Evolutionary conservation across 2,113 vertebrate genomes (phyloP).

Genomic region (Vulpes lagopus): DNA sequence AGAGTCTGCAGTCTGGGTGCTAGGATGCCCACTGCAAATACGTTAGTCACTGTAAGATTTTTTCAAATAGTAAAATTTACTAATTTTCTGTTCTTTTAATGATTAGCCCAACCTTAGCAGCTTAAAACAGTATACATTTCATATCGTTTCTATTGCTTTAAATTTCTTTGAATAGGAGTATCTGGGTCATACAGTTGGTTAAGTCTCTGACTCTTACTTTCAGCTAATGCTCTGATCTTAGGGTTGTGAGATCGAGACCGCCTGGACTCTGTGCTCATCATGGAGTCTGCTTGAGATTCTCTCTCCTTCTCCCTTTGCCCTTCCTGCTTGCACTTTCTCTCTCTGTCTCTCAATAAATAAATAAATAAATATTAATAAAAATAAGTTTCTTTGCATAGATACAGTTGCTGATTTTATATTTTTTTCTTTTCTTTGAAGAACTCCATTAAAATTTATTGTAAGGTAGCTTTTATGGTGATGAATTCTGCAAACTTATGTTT

Average conservation of each 20-base stretch:
- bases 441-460: not conserved
- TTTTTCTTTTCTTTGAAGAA: not conserved
- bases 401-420: not conserved
- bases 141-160: not conserved
- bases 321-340: not conserved
- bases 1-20: not conserved
- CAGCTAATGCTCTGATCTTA: not conserved
- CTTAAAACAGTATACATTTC: not conserved
- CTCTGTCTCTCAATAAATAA: not conserved
- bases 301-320: not conserved
- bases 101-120: not conserved
- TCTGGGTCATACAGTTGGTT: not conserved
- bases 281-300: not conserved
- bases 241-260: not conserved
- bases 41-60: not conserved
- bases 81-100: not conserved
- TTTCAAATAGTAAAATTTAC: not conserved
- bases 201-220: not conserved
- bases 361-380: not conserved
- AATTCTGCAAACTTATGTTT: not conserved
- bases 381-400: not conserved
- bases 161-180: not conserved
- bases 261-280: not conserved
- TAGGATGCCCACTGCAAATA: not conserved
- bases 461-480: not conserved